phyloP scores from a whole-genome alignment of 2,797 vertebrate genomes.

The Scleropages formosus region DNA sequence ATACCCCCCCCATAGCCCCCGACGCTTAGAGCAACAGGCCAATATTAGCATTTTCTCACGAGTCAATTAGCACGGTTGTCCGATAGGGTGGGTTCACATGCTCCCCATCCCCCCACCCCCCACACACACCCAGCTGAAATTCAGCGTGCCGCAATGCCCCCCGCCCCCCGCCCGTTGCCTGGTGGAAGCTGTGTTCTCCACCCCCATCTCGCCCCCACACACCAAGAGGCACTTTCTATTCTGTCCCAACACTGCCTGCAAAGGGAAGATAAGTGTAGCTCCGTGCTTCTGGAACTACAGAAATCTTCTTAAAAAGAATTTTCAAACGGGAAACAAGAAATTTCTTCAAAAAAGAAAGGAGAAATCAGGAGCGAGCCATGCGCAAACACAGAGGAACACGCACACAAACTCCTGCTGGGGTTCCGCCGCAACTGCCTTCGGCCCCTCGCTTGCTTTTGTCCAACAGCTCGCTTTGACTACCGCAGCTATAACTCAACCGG shows the following conservation, averaged over 20 bases:
- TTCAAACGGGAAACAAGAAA: background rate
- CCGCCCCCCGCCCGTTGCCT: no score
- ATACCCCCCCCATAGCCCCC: background rate
- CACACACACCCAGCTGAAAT: no score
- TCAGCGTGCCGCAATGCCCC: background rate
- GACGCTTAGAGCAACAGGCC: background rate
- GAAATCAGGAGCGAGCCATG: background rate
- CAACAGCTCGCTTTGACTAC: no score
- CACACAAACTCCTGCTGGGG: background rate
- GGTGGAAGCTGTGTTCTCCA: background rate
- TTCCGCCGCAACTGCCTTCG: background rate
- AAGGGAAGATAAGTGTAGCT: constrained; percentile 15
- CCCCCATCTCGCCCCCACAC: background rate
- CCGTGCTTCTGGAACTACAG: background rate
- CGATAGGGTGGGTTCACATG: background rate
- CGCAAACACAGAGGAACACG: background rate
- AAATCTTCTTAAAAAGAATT: background rate
- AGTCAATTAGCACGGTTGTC: constrained; percentile 14
- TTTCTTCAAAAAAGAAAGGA: background rate
- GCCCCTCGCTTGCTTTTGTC: no score
- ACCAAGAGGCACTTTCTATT: background rate
- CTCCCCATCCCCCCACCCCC: background rate
- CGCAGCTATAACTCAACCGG: background rate
- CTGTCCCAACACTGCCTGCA: background rate
- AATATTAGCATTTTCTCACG: constrained; percentile 10